These are phyloP conservation scores for Lonchura striata DNA, from an alignment of 2,113 vertebrate genomes.

Conservation along the genomic window DNA sequence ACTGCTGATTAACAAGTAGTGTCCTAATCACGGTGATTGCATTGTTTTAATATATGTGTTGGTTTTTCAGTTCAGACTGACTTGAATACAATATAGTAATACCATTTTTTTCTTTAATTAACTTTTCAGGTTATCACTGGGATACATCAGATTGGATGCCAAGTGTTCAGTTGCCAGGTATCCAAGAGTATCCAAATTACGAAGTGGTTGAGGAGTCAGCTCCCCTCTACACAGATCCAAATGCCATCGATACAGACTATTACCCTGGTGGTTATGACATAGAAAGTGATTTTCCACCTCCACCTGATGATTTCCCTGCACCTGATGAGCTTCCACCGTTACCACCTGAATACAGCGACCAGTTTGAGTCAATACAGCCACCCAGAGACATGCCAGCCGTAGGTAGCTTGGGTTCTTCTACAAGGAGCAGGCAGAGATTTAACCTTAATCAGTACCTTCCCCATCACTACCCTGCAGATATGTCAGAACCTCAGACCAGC, in stretches of 20 bases:
- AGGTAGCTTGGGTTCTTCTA: constrained; percentile 74
- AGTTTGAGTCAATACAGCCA: constrained; percentile 87
- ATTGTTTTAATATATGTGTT: neutral
- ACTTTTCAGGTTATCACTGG: constrained; percentile 92
- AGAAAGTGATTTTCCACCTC: constrained; percentile 95
- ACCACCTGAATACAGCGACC: constrained; percentile 84
- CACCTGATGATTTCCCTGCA: constrained; percentile 89
- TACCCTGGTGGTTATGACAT: constrained; percentile 97
- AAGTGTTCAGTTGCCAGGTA: constrained; percentile 93
- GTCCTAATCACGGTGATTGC: neutral
- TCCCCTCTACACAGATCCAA: constrained; percentile 88
- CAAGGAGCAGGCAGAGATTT: constrained; percentile 84
- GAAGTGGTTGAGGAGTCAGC: constrained; percentile 90
- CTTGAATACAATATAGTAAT: neutral
- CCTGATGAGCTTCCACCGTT: constrained; percentile 90
- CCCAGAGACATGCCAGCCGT: constrained; percentile 75
- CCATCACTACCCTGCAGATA: constrained; percentile 83
- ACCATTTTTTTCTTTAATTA: neutral
- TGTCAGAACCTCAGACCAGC: constrained; percentile 76
- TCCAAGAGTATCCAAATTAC: constrained; percentile 95
- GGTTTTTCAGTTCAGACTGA: neutral
- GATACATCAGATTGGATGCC: constrained; percentile 99
- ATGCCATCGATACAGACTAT: constrained; percentile 94
- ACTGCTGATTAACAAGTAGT: neutral
- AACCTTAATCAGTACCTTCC: constrained; percentile 91